Base-by-base conservation (phyloP, 2,797 vertebrate species). In the Clarias pachynema region DNA sequence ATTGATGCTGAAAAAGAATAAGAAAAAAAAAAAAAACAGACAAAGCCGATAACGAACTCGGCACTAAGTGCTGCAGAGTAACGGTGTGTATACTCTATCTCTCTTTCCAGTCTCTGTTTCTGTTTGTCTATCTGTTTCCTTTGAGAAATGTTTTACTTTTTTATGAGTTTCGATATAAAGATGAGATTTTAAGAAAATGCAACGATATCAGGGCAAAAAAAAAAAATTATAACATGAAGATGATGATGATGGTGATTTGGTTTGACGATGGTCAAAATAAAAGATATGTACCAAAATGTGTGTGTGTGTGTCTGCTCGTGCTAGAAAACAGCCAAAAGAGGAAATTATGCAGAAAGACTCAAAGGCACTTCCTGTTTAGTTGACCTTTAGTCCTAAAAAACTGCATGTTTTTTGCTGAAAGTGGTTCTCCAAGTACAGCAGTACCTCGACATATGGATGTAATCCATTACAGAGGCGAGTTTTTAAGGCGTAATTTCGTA, bases 141-240 rank as follows among this genome's bases (percentile, higher is more conserved):
- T 94, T 93, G 88, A 91, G 91, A 92, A 93, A 65, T 79, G 89
- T 92, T 93, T 94, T 94, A 94, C 92, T 95, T 95, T 95, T 94
- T 91, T 94, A 94, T 95, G 88, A 92, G 94, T 93, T 92, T 85
- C 72, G 84, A 81, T 56, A 79, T n/a, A 85, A 91, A 80, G 90
- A 89, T 90, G 92, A 94, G 91, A 92, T 89, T 89, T 90, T 74
- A 89, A 81, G 87, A 85, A 83, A 83, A 69, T 79, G 20, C 90
- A 88, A 89, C 88, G 87, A 90, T 92, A 92, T 93, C 90, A 91
- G 92, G 90, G 90, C 31, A 84, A 85, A 62, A 86, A 59, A 40
- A 57, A 79, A 59, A 62, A 70, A 70, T 5, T 26, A 53, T 29
- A 56, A 22, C 8, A 29, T 15, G 8, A 90, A 86, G 87, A 88